phyloP scores from a whole-genome alignment of 2,797 vertebrate species.

The Acanthornis magna region DNA sequence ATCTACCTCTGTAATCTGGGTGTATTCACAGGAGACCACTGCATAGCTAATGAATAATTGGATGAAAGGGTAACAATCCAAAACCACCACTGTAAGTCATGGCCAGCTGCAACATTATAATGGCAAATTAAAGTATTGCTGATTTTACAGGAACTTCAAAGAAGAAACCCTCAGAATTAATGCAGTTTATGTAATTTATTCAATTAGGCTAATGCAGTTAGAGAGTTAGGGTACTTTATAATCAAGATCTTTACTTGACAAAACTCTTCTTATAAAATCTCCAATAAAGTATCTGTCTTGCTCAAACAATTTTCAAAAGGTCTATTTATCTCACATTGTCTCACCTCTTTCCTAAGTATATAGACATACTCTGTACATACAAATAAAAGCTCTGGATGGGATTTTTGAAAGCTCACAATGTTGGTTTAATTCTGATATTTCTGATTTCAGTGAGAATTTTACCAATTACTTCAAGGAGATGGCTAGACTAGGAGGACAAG shows the following conservation, averaged over 20 bases:
- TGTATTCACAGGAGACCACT: background rate
- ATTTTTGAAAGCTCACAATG: background rate
- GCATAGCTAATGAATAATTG: background rate
- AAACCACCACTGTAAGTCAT: background rate
- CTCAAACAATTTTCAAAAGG: background rate
- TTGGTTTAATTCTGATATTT: background rate
- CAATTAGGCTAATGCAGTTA: background rate
- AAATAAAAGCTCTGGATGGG: background rate
- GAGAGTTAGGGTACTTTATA: background rate
- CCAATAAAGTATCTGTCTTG: background rate
- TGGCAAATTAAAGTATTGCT: conserved; percentile 1
- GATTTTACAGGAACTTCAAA: conserved; percentile 14
- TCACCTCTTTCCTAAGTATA: background rate
- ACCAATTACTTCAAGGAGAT: background rate
- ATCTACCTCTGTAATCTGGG: background rate
- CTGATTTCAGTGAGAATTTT: background rate
- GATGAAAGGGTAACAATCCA: background rate
- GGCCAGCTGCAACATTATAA: background rate
- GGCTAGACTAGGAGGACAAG: background rate
- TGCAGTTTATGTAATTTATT: background rate
- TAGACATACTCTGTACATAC: background rate
- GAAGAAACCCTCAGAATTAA: background rate
- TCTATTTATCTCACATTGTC: background rate
- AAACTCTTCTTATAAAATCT: background rate
- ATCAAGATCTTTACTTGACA: background rate